Evolutionary conservation across 2,797 vertebrate genomes (phyloP).

Genomic region (Sebastes oblongus): DNA sequence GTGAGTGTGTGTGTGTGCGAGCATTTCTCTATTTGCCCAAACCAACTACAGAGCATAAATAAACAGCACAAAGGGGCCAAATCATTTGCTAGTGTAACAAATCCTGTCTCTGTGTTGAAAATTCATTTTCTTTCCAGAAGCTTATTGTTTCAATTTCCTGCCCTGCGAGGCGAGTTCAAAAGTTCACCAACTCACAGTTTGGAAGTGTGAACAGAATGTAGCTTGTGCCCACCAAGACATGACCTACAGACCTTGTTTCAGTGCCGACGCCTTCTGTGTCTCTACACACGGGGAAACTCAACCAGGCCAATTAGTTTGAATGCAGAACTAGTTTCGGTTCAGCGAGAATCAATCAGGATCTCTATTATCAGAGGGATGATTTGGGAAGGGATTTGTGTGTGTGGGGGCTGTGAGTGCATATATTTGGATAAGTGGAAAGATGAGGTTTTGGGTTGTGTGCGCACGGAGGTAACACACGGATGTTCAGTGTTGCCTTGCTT

Average conservation of each 20-base stretch:
- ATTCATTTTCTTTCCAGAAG: conserved; percentile 55
- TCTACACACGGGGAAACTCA: conserved; percentile 50
- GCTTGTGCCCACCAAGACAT: conserved; percentile 69
- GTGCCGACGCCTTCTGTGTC: conserved; percentile 47
- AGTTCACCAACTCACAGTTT: conserved; percentile 72
- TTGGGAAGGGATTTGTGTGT: conserved; percentile 10
- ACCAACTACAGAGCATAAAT: conserved; percentile 37
- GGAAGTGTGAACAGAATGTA: conserved; percentile 70
- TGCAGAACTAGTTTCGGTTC: conserved; percentile 59
- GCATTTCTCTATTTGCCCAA: conserved; percentile 46
- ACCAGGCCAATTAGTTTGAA: conserved; percentile 72
- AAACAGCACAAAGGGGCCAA: conserved; percentile 43
- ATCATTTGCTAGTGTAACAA: conserved; percentile 54
- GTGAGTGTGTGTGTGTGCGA: background rate
- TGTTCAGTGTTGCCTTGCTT: background rate
- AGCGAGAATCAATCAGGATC: conserved; percentile 55
- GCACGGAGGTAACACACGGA: background rate
- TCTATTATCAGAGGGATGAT: conserved; percentile 54
- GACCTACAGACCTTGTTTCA: conserved; percentile 74
- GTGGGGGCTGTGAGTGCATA: background rate
- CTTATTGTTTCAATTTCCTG: conserved; percentile 72
- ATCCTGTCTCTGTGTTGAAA: conserved; percentile 48
- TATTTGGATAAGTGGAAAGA: background rate
- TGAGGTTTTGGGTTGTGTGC: conserved; percentile 5
- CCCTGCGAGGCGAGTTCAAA: conserved; percentile 56